Evolutionary conservation across 2,888 invertebrate species (phyloP).

Genomic region (Acanthosepion lycidas): DNA sequence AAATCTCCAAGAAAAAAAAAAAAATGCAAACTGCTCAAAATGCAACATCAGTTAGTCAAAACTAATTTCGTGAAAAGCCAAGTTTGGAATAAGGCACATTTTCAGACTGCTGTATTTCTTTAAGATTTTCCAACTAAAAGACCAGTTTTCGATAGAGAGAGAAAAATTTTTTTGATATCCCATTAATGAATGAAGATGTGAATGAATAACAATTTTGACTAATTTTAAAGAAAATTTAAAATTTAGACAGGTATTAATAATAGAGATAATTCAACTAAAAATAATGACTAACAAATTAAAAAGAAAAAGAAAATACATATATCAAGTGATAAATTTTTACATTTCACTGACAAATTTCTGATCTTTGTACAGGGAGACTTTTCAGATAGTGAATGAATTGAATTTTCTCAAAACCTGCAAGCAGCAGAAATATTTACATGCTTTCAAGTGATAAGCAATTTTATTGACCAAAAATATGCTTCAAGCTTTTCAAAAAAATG

Average conservation of each 20-base stretch:
- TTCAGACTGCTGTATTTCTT: not conserved
- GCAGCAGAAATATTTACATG: too few species aligned
- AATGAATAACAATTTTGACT: too few species aligned
- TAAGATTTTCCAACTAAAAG: slow-evolving; percentile 35
- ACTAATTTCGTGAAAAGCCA: not conserved
- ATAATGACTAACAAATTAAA: not conserved
- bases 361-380: too few species aligned
- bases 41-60: not conserved
- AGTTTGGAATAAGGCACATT: not conserved
- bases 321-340: not conserved
- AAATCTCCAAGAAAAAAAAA: not conserved
- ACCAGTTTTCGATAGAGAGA: slow-evolving; percentile 43
- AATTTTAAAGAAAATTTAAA: too few species aligned
- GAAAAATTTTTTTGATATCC: not conserved
- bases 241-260: too few species aligned
- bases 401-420: too few species aligned
- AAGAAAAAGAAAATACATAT: not conserved
- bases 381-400: too few species aligned
- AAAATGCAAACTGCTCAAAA: not conserved
- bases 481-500: too few species aligned
- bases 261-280: too few species aligned
- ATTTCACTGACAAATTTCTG: not conserved
- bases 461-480: too few species aligned
- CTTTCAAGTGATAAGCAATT: too few species aligned
- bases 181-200: too few species aligned